A percentile compares a stretch with the other conserved stretches of the same genome.
Evolutionary conservation across 2,888 invertebrate genomes (phyloP).

Genomic region (Hesperia comma): DNA sequence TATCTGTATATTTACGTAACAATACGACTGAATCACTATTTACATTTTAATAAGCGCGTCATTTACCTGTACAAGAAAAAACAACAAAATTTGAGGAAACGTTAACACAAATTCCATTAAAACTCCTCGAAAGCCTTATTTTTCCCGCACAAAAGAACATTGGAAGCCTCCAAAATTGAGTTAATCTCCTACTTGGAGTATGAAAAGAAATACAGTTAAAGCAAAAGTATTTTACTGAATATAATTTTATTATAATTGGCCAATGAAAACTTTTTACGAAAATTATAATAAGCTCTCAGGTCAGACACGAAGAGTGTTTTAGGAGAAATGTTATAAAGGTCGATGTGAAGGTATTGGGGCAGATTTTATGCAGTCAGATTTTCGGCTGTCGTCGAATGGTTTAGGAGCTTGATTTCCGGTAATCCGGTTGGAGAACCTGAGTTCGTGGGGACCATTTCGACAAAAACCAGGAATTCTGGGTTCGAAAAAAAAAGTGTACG

Average conservation of each 20-base stretch:
- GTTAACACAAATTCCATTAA: conserved; percentile 58
- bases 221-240: conserved; percentile 21
- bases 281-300: conserved; percentile 6
- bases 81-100: conserved; percentile 14
- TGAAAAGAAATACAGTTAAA: conserved; percentile 36
- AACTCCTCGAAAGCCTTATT: conserved; percentile 52
- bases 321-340: conserved; percentile 2
- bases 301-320: conserved; percentile 3
- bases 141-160: conserved; percentile 58
- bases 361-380: background rate
- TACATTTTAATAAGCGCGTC: background rate
- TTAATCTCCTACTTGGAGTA: conserved; percentile 55
- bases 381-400: too few relatives aligned
- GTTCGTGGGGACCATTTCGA: too few relatives aligned
- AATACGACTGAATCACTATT: background rate
- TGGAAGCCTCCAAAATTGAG: conserved; percentile 63
- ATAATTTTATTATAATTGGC: conserved; percentile 19
- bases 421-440: too few relatives aligned
- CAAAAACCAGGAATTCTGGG: too few relatives aligned
- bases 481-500: too few relatives aligned
- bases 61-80: conserved; percentile 8
- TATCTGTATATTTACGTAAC: background rate
- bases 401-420: too few relatives aligned
- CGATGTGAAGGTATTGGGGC: background rate
- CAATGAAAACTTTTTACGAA: conserved; percentile 13